These are phyloP conservation scores for Aphis craccivora DNA, from an alignment of 1,140 invertebrate genomes.

Conservation along the genomic window DNA sequence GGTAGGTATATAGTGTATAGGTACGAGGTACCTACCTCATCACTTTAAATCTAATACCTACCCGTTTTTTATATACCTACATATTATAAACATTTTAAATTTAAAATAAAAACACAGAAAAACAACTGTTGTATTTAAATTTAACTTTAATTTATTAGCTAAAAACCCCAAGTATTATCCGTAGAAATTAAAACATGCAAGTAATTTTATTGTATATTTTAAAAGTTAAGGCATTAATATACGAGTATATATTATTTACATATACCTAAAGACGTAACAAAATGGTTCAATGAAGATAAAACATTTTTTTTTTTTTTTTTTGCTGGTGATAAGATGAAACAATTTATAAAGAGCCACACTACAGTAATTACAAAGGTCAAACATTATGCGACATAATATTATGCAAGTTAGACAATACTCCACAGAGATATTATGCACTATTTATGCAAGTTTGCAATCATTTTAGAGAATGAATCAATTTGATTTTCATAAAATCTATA, in stretches of 20 bases:
- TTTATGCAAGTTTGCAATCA: background rate
- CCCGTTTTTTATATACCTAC: no score
- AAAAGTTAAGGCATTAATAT: background rate
- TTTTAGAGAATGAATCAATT: background rate
- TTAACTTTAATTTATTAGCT: no score
- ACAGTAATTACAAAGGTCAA: background rate
- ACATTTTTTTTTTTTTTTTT: background rate
- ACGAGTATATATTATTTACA: background rate
- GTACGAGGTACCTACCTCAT: no score
- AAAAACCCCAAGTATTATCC: no score
- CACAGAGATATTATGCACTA: background rate
- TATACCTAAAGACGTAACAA: background rate
- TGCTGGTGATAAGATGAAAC: background rate
- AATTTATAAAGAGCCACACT: background rate
- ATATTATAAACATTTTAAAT: no score
- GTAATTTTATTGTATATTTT: no score
- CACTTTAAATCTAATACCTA: no score
- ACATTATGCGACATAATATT: background rate
- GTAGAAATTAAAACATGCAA: background rate
- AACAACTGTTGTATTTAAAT: no score
- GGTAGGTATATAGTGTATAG: no score
- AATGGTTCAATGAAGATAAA: background rate
- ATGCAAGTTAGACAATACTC: background rate
- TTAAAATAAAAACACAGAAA: no score
- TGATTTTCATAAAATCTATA: background rate